Base-by-base conservation (phyloP, 2,888 invertebrate species). In the Parascotia fuliginaria region DNA sequence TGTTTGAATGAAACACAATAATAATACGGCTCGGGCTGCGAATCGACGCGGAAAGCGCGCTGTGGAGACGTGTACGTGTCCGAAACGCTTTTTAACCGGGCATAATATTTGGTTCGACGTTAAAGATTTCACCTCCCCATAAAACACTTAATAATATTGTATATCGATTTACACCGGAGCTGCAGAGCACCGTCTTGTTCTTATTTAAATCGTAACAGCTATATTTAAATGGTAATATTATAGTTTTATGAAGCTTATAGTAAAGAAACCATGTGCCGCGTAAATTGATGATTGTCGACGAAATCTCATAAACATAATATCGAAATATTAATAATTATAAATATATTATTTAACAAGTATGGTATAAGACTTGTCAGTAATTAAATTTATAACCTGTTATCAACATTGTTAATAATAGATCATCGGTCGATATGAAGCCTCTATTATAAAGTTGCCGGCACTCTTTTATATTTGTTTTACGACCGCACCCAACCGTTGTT, bases 1-100 rank as follows among this genome's bases (percentile, higher is more conserved):
- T 87, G 84, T 85, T 90, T 87, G 85, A 89, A 91, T 88, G 87
- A 84, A 87, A 85, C 77, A 83, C 80, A 82, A 84, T 87, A 87
- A 88, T 87, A 86, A 79, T 79, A 77, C 68, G 75, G 72, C 65
- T 70, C 70, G 65, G 73, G 61, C 70, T 65, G 72, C 70, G 75
- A 76, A 77, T 65, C 79, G 78, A 75, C 71, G 78, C 79, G 74
- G 73, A 82, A 81, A 82, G 75, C 72, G 64, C 67, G 52, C 60
- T 66, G 62, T 64, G 62, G 66, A 67, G 66, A 68, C 70, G 63
- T 67, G 75, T 78, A 77, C 80, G 80, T 78, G 76, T 77, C 71
- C 61, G 68, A 75, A 66, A 69, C 65, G 73, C 69, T 69, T 71
- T 77, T 79, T 73, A 76, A 75, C 75, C 75, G 65, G 65, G 65